Base-by-base conservation (phyloP, 2,888 invertebrate species). In the Branchipolynoe longqiensis region DNA sequence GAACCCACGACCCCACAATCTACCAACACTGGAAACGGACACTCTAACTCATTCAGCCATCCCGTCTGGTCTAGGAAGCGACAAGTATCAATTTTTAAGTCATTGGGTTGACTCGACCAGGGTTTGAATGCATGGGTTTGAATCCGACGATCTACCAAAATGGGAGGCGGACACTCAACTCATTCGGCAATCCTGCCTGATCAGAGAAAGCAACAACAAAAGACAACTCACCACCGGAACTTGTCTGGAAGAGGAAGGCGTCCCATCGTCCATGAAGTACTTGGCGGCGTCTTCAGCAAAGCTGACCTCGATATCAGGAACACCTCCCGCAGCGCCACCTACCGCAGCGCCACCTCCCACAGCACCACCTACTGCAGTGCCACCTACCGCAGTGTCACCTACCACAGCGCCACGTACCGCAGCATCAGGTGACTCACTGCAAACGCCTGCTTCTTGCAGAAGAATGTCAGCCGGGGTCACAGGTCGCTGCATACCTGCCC, bases 211-310 rank as follows among this genome's bases (percentile, higher is more conserved):
- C n/a, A n/a, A n/a, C n/a, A n/a, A n/a, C n/a, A n/a, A n/a, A n/a
- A n/a, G n/a, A n/a, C n/a, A n/a, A 78, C 78, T 78, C 28, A 78
- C 78, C 78, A 78, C 25, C 14, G 41, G 41, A 4, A 48, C 28
- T 4, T 41, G 48, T 12, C 4, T 12, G 1, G 78, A 40, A 1
- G 78, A 25, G 2, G 48, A 6, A n/a, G n/a, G n/a, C 3, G 78
- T 12, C 6, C 28, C 78, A 18, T 41, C 78, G 1, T 31, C 31
- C 8, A 48, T 41, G 28, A 78, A 25, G 78, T 41, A 18, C 54
- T 78, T 48, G 25, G 31, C 25, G 4, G 48, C 78, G 3, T 78
- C 78, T 33, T 78, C 78, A 25, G 78, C 78, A 41, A n/a, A 48
- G 28, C 41, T 78, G 48, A 25, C 25, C 25, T 78, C 78, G 2